Evolutionary conservation across 2,113 vertebrate genomes (phyloP).

Genomic region (Eulacestoma nigropectus): DNA sequence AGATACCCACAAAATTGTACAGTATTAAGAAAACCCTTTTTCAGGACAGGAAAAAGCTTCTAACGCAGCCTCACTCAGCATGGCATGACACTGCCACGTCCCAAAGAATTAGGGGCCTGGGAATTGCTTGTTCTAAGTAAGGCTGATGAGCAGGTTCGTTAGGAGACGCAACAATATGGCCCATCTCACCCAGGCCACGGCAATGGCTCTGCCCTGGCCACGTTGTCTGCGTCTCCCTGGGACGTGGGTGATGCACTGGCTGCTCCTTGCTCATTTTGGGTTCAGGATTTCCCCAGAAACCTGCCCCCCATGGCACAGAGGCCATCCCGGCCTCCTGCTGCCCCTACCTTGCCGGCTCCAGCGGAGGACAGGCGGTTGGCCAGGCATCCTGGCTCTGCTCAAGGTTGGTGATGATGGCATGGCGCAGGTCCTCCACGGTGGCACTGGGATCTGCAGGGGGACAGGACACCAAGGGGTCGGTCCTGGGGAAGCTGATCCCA

Average conservation of each 20-base stretch:
- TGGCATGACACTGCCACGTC: accelerated
- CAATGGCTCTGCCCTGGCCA: background rate
- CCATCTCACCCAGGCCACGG: accelerated
- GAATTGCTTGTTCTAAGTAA: background rate
- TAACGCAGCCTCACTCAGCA: background rate
- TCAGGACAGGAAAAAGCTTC: background rate
- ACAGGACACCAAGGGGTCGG: background rate
- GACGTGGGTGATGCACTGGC: accelerated
- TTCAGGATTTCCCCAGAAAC: background rate
- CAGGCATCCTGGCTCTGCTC: constrained; percentile 76
- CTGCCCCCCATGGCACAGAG: background rate
- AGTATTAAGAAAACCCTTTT: background rate
- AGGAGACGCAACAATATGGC: background rate
- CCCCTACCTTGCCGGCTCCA: constrained; percentile 82
- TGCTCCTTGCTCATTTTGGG: background rate
- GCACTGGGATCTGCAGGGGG: constrained; percentile 48
- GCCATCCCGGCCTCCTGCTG: accelerated
- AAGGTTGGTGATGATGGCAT: constrained; percentile 76
- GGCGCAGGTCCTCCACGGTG: constrained; percentile 60
- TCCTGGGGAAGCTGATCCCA: background rate
- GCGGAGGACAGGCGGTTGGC: constrained; percentile 82
- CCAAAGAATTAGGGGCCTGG: background rate
- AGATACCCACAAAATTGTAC: background rate
- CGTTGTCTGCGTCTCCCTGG: background rate
- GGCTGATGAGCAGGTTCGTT: background rate